Evolutionary conservation across 2,888 invertebrate genomes (phyloP), one percentile per base, ranked within the genome.

Genomic region (Mesorhabditis sp.): DNA sequence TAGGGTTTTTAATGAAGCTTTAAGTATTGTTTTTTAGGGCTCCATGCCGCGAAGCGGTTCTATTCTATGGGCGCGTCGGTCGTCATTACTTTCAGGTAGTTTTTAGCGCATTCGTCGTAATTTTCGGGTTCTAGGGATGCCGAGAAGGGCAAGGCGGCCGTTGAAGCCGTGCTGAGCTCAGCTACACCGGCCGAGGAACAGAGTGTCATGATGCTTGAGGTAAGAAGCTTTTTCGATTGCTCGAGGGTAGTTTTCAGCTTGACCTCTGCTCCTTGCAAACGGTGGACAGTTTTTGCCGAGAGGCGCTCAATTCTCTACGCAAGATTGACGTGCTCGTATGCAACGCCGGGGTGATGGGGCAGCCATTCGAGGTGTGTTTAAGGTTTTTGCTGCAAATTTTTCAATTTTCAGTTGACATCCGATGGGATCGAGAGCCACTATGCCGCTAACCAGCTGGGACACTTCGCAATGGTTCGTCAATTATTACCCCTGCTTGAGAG

Each of bases 371-470:
- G 73, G 82, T 83, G 10, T 4, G 70, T 50, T 65, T 43, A 50
- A 44, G 61, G 64, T 7, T 41, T 61, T 41, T 28, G n/a, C 15
- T 43, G 4, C 10, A 6, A 66, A 5, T n/a, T 15, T 62, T 44
- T 43, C 28, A n/a, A 66, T 68, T 89, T 79, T 92, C 92, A 1
- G 88, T 89, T 80, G 91, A 80, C 81, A 0, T 70, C 75, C 3
- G 77, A 93, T 84, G 91, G 91, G 2, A 91, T 91, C 84, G 93
- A 93, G 87, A 90, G 92, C 74, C 92, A 93, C 86, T 90, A 92
- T 78, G 92, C 92, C 13, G 91, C 92, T 0, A 93, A 93, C 86
- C 91, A 93, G 85, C 87, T 93, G 73, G 92, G 92, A 0, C 94
- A 93, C 84, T 94, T 93, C 86, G 89, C 92, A 67, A 88, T 95